Evolutionary conservation across 2,888 invertebrate genomes (phyloP).

Genomic region (Drosophila paracracens): DNA sequence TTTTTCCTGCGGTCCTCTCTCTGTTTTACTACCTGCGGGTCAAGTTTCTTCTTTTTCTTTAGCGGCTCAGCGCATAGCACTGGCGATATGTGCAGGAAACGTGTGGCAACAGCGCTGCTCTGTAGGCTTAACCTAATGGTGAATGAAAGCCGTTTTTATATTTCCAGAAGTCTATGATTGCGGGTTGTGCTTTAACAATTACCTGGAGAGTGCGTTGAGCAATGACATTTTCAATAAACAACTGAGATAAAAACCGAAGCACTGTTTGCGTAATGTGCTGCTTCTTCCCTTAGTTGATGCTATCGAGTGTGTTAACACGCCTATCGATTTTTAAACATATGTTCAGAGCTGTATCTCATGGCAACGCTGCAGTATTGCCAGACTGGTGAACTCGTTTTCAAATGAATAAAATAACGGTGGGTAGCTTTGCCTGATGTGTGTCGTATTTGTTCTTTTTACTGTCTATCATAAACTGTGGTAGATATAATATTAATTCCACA

Average conservation of each 20-base stretch:
- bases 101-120: slow-evolving; percentile 30
- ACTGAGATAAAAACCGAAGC: slow-evolving; percentile 18
- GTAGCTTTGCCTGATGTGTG: not conserved
- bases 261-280: slow-evolving; percentile 66
- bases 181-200: not conserved
- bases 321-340: slow-evolving; percentile 30
- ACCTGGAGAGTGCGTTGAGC: slow-evolving; percentile 68
- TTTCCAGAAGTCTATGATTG: not conserved
- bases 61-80: slow-evolving; percentile 90
- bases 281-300: slow-evolving; percentile 23
- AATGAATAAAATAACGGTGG: not conserved
- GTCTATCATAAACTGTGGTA: not conserved
- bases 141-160: not conserved
- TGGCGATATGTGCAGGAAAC: slow-evolving; percentile 77
- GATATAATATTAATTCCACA: not conserved
- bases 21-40: slow-evolving; percentile 92
- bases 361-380: slow-evolving; percentile 3
- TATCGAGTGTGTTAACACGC: not conserved
- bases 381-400: not conserved
- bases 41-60: slow-evolving; percentile 94
- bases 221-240: slow-evolving; percentile 71
- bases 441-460: not conserved
- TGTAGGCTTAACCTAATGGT: slow-evolving; percentile 64
- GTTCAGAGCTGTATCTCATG: not conserved
- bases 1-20: slow-evolving; percentile 93